A percentile compares a stretch with the other conserved stretches of the same genome.
These are phyloP conservation scores for Platerodrilus igneus DNA, from an alignment of 2,888 invertebrate genomes.

Conservation along the genomic window DNA sequence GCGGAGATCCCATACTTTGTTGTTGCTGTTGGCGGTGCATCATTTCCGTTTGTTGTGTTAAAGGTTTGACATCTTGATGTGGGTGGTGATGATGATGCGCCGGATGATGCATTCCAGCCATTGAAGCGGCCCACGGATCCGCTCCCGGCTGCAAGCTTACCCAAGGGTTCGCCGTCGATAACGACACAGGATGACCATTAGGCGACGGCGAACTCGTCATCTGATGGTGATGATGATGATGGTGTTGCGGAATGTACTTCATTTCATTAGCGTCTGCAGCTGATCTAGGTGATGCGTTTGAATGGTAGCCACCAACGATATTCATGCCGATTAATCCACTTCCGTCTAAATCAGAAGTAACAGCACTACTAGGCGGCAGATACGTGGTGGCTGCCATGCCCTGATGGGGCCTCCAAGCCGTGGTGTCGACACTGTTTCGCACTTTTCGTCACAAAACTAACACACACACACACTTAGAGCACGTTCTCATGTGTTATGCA, in stretches of 20 bases:
- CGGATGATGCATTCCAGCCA: slow-evolving; percentile 65
- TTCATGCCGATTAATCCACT: slow-evolving; percentile 66
- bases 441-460: slow-evolving; percentile 26
- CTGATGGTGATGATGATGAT: slow-evolving; percentile 72
- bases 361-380: slow-evolving; percentile 73
- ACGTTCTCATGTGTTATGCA: slow-evolving; percentile 57
- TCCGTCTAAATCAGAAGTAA: slow-evolving; percentile 69
- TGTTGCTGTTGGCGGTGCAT: slow-evolving; percentile 53
- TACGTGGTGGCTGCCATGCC: slow-evolving; percentile 96
- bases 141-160: slow-evolving; percentile 71
- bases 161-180: slow-evolving; percentile 67
- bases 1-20: slow-evolving; percentile 61
- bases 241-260: slow-evolving; percentile 89
- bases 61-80: slow-evolving; percentile 75
- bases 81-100: slow-evolving; percentile 73
- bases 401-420: slow-evolving; percentile 56
- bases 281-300: slow-evolving; percentile 77
- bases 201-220: slow-evolving; percentile 66
- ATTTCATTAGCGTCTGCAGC: slow-evolving; percentile 86
- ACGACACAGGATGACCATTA: slow-evolving; percentile 55
- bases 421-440: slow-evolving; percentile 42
- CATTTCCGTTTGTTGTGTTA: slow-evolving; percentile 58
- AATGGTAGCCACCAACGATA: slow-evolving; percentile 73
- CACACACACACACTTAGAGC: slow-evolving; percentile 24
- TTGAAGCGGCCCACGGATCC: slow-evolving; percentile 74